These are phyloP conservation scores for Agrochola lota DNA, from an alignment of 2,888 invertebrate species.

Conservation along the genomic window DNA sequence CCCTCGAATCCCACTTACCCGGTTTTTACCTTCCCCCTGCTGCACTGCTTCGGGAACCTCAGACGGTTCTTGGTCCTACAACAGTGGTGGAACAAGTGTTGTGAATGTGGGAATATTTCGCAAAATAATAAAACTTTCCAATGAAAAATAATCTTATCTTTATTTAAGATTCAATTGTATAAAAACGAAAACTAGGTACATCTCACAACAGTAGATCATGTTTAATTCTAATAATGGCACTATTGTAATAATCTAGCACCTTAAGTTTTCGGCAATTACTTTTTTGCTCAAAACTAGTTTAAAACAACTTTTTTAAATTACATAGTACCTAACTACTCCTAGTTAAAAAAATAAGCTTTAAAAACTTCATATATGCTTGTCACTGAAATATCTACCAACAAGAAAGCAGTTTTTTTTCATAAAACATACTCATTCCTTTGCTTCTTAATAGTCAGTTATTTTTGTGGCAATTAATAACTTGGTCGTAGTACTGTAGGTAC, in stretches of 20 bases:
- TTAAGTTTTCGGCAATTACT: constrained; percentile 62
- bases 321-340: constrained; percentile 38
- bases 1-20: no score
- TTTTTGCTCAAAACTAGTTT: constrained; percentile 24
- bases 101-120: no score
- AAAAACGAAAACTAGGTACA: constrained; percentile 66
- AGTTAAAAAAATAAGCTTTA: constrained; percentile 14
- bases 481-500: neutral
- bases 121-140: constrained; percentile 46
- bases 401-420: constrained; percentile 18
- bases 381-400: constrained; percentile 1
- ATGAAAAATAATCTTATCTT: constrained; percentile 64
- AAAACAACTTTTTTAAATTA: constrained; percentile 34
- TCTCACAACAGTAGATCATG: constrained; percentile 63
- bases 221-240: constrained; percentile 62
- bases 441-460: constrained; percentile 5
- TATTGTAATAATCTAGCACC: constrained; percentile 60
- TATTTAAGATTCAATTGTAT: constrained; percentile 68
- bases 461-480: constrained; percentile 4
- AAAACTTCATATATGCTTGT: constrained; percentile 25
- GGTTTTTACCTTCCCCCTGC: no score
- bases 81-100: neutral
- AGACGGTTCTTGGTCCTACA: neutral
- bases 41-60: neutral
- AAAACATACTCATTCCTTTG: neutral